Conservation (phyloP, 2,113 vertebrate genomes). For the Lagenorhynchus albirostris region DNA sequence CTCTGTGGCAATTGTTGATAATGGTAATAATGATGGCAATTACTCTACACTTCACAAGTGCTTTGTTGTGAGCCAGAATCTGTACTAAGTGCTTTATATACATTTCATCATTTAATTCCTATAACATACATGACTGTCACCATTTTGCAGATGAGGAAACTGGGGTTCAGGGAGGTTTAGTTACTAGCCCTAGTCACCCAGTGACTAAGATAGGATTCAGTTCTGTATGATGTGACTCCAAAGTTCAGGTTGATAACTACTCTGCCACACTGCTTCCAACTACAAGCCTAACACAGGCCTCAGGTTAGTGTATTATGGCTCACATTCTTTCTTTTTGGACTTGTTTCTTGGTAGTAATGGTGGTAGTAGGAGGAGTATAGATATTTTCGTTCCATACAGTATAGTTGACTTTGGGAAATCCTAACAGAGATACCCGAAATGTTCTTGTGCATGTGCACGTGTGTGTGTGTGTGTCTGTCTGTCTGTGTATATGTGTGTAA, state of each 20-base stretch:
- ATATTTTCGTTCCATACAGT: not conserved
- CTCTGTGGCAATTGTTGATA: not conserved
- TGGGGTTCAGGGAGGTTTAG: not conserved
- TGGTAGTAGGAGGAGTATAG: not conserved
- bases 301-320: fast-evolving
- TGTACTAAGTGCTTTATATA: not conserved
- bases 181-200: not conserved
- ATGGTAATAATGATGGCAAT: not conserved
- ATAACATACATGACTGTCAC: not conserved
- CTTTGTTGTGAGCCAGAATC: not conserved
- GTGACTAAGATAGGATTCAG: not conserved
- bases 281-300: not conserved
- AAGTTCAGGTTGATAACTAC: not conserved
- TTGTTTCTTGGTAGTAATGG: not conserved
- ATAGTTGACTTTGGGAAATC: not conserved
- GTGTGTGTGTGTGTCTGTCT: not conserved
- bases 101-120: not conserved
- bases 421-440: not conserved
- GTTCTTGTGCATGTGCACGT: too few relatives aligned
- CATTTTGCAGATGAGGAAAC: not conserved
- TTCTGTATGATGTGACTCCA: not conserved
- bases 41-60: not conserved
- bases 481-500: not conserved
- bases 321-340: not conserved
- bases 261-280: not conserved